Percentiles rank a stretch among this genome's conserved stretches.
Conservation (phyloP, 2,888 invertebrate species). For the Stictocephala bisonia region DNA sequence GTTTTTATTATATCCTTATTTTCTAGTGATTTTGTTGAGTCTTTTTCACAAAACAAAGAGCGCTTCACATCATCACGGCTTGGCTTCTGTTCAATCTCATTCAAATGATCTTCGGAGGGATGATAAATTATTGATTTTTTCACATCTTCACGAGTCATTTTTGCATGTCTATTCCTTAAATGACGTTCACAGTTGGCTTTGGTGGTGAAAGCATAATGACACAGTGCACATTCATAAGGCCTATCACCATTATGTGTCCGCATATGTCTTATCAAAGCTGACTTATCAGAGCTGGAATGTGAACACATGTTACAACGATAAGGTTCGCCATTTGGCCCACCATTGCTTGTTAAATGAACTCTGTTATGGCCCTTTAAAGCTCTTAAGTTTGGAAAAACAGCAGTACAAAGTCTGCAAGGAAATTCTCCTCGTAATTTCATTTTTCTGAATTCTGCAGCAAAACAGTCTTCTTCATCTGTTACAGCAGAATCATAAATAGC, state of each 20-base stretch:
- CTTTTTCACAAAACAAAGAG: constrained; percentile 49
- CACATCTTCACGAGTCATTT: constrained; percentile 87
- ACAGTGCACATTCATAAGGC: constrained; percentile 94
- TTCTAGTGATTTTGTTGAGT: background rate
- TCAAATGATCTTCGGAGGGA: constrained; percentile 85
- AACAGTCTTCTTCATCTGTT: constrained; percentile 79
- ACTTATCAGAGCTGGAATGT: constrained; percentile 89
- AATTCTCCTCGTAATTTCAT: constrained; percentile 92
- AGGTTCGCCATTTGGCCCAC: constrained; percentile 70
- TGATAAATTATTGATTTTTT: constrained; percentile 89
- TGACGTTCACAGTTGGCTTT: constrained; percentile 98
- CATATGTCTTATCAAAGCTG: constrained; percentile 91
- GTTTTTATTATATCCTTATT: background rate
- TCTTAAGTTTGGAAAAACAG: constrained; percentile 87
- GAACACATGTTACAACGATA: constrained; percentile 95
- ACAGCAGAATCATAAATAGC: constrained; percentile 59
- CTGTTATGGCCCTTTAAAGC: constrained; percentile 93
- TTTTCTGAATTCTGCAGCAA: constrained; percentile 85
- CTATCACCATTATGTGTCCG: constrained; percentile 95
- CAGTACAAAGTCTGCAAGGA: constrained; percentile 89
- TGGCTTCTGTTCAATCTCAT: constrained; percentile 69
- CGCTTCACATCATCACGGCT: constrained; percentile 50
- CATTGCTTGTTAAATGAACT: constrained; percentile 79
- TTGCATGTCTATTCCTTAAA: constrained; percentile 89
- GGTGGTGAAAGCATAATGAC: constrained; percentile 96